These are phyloP conservation scores for Geophilus truncorum DNA, from an alignment of 2,888 invertebrate genomes.

Conservation along the genomic window DNA sequence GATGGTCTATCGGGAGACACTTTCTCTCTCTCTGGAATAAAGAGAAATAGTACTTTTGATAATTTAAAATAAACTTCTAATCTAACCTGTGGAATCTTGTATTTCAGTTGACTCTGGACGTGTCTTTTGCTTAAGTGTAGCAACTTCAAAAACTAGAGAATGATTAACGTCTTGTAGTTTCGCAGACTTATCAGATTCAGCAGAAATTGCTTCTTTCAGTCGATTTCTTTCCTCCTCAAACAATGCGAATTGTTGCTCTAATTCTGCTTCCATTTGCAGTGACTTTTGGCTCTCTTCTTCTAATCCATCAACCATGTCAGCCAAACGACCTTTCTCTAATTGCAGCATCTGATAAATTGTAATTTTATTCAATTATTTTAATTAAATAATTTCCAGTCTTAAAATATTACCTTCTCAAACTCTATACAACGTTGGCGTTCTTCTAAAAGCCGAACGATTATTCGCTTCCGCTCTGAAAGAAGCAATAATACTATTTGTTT, in stretches of 20 bases:
- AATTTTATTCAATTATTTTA: too few relatives aligned
- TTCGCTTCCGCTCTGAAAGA: conserved; percentile 69
- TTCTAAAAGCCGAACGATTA: conserved; percentile 71
- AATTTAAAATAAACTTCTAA: too few relatives aligned
- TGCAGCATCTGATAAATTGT: conserved; percentile 41
- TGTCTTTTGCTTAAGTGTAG: not conserved
- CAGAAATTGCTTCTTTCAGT: conserved; percentile 45
- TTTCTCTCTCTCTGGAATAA: too few relatives aligned
- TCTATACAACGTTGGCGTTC: conserved; percentile 73
- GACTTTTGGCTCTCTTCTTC: conserved; percentile 83
- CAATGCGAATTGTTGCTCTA: conserved; percentile 70
- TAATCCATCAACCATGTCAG: conserved; percentile 75
- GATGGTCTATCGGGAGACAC: not conserved
- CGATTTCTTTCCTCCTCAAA: conserved; percentile 71
- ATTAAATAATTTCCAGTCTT: too few relatives aligned
- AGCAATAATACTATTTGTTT: conserved; percentile 70
- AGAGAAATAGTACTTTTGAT: too few relatives aligned
- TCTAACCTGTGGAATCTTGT: conserved; percentile 58
- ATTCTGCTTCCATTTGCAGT: conserved; percentile 75
- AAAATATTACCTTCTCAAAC: conserved; percentile 52
- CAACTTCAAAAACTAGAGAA: not conserved
- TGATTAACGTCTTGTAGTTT: conserved; percentile 27
- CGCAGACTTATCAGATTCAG: not conserved
- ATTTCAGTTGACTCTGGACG: not conserved
- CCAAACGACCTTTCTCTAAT: conserved; percentile 71